Evolutionary conservation across 2,113 vertebrate genomes (phyloP).

Genomic region (Tapirus terrestris): DNA sequence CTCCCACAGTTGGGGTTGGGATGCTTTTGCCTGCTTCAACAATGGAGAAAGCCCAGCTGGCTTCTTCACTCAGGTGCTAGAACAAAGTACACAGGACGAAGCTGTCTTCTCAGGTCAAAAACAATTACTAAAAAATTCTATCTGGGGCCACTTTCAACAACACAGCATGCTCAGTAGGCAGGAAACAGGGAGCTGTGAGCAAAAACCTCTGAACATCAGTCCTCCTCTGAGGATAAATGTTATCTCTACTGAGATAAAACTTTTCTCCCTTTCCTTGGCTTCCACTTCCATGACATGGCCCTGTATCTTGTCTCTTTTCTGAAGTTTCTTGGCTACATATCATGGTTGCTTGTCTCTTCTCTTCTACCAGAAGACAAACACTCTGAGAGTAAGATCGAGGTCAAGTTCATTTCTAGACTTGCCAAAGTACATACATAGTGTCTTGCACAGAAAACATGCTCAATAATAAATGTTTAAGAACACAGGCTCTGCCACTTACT

Average conservation of each 20-base stretch:
- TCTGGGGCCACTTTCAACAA: conserved; percentile 31
- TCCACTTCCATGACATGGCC: not conserved
- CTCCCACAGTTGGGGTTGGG: conserved; percentile 6
- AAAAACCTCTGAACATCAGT: not conserved
- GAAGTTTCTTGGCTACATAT: not conserved
- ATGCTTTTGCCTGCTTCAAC: conserved; percentile 16
- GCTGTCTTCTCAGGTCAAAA: conserved; percentile 44
- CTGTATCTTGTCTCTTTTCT: not conserved
- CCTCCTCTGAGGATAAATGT: not conserved
- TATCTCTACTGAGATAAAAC: not conserved
- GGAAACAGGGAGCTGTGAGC: not conserved
- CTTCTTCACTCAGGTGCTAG: conserved; percentile 7
- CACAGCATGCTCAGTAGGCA: not conserved
- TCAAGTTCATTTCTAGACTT: not conserved
- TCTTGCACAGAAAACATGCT: not conserved
- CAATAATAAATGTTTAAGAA: not conserved
- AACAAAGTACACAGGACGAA: not conserved
- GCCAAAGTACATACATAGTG: not conserved
- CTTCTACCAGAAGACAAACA: not conserved
- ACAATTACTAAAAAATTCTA: conserved; percentile 42
- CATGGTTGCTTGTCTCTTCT: not conserved
- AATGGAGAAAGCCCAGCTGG: conserved; percentile 37
- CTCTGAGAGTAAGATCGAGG: not conserved
- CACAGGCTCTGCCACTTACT: not conserved
- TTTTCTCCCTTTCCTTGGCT: not conserved